Percentiles rank a stretch among this genome's conserved stretches.
phyloP scores from a whole-genome alignment of 2,113 vertebrate genomes.

The Acinonyx jubatus region DNA sequence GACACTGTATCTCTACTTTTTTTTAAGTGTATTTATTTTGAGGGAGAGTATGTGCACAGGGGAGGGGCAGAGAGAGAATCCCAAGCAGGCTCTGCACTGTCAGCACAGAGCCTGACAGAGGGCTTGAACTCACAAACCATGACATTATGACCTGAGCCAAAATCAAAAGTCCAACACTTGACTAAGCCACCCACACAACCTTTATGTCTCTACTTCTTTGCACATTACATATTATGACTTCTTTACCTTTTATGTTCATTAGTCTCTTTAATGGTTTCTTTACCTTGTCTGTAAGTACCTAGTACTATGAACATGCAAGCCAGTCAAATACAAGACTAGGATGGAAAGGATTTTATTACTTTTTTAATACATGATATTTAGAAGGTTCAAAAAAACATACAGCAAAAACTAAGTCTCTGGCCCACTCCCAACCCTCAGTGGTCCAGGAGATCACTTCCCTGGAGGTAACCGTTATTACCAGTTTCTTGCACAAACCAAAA shows the following conservation, averaged over 20 bases:
- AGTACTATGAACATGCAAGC: neutral
- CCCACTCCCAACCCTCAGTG: neutral
- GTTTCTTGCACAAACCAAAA: neutral
- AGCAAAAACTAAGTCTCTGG: neutral
- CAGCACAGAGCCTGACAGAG: too few relatives aligned
- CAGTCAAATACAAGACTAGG: neutral
- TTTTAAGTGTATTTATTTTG: too few relatives aligned
- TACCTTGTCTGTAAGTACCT: neutral
- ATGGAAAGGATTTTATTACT: neutral
- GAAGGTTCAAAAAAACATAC: neutral
- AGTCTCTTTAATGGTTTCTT: neutral
- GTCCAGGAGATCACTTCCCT: neutral
- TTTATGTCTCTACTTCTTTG: neutral
- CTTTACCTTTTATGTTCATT: neutral
- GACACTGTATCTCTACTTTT: neutral
- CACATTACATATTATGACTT: neutral
- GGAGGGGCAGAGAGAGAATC: too few relatives aligned
- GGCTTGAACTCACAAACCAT: too few relatives aligned
- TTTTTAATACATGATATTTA: constrained; percentile 1
- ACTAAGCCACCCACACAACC: too few relatives aligned
- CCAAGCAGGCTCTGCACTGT: too few relatives aligned
- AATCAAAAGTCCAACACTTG: too few relatives aligned
- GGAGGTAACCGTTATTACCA: neutral
- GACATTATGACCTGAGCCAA: too few relatives aligned
- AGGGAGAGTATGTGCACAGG: too few relatives aligned